phyloP scores from a whole-genome alignment of 2,113 vertebrate genomes.

The Mus pahari region DNA sequence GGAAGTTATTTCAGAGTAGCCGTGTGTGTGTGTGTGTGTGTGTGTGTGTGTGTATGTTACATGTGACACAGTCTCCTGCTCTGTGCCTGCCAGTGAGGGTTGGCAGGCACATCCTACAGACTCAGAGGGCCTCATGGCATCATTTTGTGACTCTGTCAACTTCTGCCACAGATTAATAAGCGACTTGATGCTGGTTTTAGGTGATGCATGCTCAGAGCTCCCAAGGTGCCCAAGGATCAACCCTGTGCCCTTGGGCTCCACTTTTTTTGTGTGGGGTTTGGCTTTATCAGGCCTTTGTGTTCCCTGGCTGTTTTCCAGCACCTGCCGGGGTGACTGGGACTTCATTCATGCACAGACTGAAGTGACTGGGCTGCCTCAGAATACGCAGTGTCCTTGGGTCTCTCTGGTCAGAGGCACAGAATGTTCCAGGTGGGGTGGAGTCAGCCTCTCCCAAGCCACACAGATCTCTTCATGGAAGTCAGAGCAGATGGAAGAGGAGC shows the following conservation, averaged over 20 bases:
- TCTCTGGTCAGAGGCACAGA: background rate
- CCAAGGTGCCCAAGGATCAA: accelerated
- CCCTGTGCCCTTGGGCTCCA: background rate
- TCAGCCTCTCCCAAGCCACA: background rate
- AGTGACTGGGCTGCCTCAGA: background rate
- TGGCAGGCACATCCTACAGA: background rate
- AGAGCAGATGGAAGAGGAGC: background rate
- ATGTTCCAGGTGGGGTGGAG: background rate
- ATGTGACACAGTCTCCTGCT: background rate
- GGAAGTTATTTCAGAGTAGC: background rate
- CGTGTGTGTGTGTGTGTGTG: background rate
- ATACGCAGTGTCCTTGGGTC: background rate
- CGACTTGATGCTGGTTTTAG: background rate
- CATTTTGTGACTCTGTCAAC: background rate
- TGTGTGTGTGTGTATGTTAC: background rate
- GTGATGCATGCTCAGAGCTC: accelerated
- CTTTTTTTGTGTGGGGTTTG: background rate
- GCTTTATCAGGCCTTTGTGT: background rate
- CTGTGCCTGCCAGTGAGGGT: background rate
- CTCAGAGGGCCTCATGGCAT: accelerated
- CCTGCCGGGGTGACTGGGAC: accelerated
- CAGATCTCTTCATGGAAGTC: background rate
- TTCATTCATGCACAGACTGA: background rate
- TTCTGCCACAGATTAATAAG: accelerated
- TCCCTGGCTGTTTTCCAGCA: accelerated